These are phyloP conservation scores for Cryptophagus acutangulus DNA, from an alignment of 2,888 invertebrate genomes.

Conservation along the genomic window DNA sequence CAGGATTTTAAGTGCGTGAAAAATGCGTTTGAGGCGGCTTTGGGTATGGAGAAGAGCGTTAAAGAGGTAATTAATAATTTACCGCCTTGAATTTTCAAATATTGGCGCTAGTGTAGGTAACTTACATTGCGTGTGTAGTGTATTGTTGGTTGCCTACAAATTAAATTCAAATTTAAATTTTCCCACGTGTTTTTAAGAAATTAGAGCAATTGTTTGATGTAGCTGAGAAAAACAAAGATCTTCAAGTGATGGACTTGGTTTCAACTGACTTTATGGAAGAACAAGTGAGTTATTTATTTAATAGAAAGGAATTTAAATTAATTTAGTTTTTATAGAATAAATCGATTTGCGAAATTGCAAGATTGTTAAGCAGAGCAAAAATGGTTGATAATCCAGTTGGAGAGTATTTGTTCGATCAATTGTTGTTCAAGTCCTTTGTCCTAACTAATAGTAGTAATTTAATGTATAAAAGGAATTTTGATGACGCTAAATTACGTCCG, in stretches of 20 bases:
- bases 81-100: neutral
- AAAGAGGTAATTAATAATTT: conserved; percentile 42
- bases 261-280: conserved; percentile 53
- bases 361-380: conserved; percentile 34
- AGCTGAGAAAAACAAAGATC: conserved; percentile 50
- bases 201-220: conserved; percentile 43
- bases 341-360: conserved; percentile 38
- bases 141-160: no score
- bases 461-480: conserved; percentile 26
- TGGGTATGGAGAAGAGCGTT: conserved; percentile 41
- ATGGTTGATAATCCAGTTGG: conserved; percentile 32
- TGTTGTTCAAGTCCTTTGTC: conserved; percentile 37
- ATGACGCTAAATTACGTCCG: no score
- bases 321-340: conserved; percentile 30
- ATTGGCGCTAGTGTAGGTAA: neutral
- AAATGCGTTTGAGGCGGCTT: conserved; percentile 44
- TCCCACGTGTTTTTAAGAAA: conserved; percentile 37
- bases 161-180: neutral
- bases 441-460: conserved; percentile 25
- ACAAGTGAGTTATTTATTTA: conserved; percentile 40
- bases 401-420: conserved; percentile 40
- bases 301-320: neutral
- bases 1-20: conserved; percentile 46
- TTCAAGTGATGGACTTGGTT: conserved; percentile 52
- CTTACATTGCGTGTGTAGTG: no score